Evolutionary conservation across 1,140 invertebrate genomes (phyloP), one percentile per base, ranked within the genome.

Genomic region (Glossosoma conforme): DNA sequence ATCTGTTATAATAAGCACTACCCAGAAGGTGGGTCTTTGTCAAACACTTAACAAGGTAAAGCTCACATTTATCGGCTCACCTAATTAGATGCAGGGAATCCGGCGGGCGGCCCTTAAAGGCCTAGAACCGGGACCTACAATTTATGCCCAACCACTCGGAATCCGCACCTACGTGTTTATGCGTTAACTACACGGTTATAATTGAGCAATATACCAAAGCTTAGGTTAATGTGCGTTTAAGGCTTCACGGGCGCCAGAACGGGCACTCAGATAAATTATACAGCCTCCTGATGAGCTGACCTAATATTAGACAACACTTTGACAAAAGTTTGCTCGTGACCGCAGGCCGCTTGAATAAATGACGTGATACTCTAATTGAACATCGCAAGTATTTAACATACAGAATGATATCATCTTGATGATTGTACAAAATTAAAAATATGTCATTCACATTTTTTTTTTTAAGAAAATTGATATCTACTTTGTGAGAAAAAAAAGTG

Each of bases 171-270:
- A 52, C 50, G 50, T 52, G 50, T 52, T 52, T 52, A 52, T 46
- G 50, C 50, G 50, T 52, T 52, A 52, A 52, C 50, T 52, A 52
- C 50, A 46, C 43, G 35, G 50, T 52, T 52, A 52, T 52, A 52
- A 52, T 52, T 52, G 50, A 52, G 50, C 50, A 52, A 52, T 52
- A 52, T 52, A 42, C 50, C 50, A 41, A 45, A 52, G 49, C 49
- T 45, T 52, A 52, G 42, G 50, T 52, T 52, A 52, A 52, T 45
- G 50, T 45, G 50, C 50, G 30, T 45, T 52, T 52, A 52, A 52
- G 50, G 50, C 21, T 36, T 19, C 22, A 13, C 25, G 38, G 38
- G 41, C 28, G 42, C 15, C 17, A 15, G 36, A 38, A 38, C 40
- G 43, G 37, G 38, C 46, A 45, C 43, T 30, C 50, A 37, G 37